Evolutionary conservation across 2,113 vertebrate species (phyloP).

Genomic region (Mus spicilegus): DNA sequence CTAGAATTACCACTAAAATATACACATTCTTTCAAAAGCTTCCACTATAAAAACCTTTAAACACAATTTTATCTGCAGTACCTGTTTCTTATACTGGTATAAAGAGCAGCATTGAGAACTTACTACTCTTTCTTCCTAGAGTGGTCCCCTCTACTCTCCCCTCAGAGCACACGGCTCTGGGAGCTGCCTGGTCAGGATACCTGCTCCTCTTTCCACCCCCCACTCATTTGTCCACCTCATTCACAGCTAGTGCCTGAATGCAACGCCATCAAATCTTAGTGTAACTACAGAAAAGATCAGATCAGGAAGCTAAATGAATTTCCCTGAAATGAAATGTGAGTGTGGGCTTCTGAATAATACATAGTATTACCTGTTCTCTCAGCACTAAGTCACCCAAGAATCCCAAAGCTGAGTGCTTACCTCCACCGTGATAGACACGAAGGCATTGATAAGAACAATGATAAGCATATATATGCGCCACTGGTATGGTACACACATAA

Average conservation of each 20-base stretch:
- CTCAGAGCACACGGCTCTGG: not conserved
- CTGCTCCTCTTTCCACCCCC: not conserved
- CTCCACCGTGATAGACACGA: constrained; percentile 91
- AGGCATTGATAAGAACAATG: constrained; percentile 91
- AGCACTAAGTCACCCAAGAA: constrained; percentile 30
- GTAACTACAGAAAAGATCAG: not conserved
- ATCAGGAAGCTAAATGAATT: not conserved
- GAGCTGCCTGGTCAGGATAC: not conserved
- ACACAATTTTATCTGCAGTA: not conserved
- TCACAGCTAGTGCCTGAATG: not conserved
- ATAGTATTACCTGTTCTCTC: not conserved
- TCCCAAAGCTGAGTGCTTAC: constrained; percentile 87
- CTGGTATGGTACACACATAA: constrained; percentile 93
- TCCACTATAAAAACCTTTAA: constrained; percentile 27
- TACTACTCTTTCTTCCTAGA: not conserved
- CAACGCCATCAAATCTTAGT: not conserved
- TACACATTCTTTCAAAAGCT: constrained; percentile 37
- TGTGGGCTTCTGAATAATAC: constrained; percentile 5
- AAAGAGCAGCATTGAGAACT: constrained; percentile 30
- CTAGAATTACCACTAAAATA: not conserved
- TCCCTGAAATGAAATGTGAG: not conserved
- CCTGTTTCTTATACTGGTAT: not conserved
- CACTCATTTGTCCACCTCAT: not conserved
- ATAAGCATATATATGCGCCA: constrained; percentile 92
- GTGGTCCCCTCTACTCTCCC: not conserved